Percentiles rank a stretch among this genome's conserved stretches.
Conservation (phyloP, 2,797 vertebrate genomes). For the Poecilia gillii region DNA sequence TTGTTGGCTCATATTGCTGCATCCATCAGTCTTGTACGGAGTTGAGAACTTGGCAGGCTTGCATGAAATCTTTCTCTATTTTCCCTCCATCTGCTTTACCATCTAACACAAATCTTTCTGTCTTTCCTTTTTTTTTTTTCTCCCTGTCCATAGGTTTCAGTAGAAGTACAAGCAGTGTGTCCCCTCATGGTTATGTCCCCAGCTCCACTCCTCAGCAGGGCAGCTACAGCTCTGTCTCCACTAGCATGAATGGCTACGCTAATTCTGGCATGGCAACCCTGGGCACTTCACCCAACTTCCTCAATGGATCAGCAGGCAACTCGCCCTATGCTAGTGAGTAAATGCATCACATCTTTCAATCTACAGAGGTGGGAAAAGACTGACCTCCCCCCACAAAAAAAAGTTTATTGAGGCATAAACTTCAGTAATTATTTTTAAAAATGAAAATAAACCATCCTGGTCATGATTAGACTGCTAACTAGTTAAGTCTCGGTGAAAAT, state of each 20-base stretch:
- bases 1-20: slow-evolving; percentile 33
- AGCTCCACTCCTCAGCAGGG: slow-evolving; percentile 97
- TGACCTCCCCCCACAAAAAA: background rate
- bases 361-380: background rate
- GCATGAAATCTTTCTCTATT: slow-evolving; percentile 64
- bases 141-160: slow-evolving; percentile 87
- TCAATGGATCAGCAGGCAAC: slow-evolving; percentile 97
- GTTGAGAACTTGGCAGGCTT: slow-evolving; percentile 50
- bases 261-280: slow-evolving; percentile 96
- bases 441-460: background rate
- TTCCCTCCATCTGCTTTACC: slow-evolving; percentile 61
- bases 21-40: slow-evolving; percentile 45
- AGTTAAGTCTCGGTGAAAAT: no score
- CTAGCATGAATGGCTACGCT: slow-evolving; percentile 96
- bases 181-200: slow-evolving; percentile 95
- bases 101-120: slow-evolving; percentile 59
- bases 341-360: slow-evolving; percentile 41
- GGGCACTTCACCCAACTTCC: slow-evolving; percentile 95
- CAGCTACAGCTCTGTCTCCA: slow-evolving; percentile 96
- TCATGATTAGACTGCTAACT: background rate
- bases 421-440: background rate
- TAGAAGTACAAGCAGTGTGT: slow-evolving; percentile 96
- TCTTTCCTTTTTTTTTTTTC: slow-evolving; percentile 35
- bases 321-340: slow-evolving; percentile 98
- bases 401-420: background rate